Conservation (phyloP, 2,113 vertebrate genomes). For the Pteropus alecto region DNA sequence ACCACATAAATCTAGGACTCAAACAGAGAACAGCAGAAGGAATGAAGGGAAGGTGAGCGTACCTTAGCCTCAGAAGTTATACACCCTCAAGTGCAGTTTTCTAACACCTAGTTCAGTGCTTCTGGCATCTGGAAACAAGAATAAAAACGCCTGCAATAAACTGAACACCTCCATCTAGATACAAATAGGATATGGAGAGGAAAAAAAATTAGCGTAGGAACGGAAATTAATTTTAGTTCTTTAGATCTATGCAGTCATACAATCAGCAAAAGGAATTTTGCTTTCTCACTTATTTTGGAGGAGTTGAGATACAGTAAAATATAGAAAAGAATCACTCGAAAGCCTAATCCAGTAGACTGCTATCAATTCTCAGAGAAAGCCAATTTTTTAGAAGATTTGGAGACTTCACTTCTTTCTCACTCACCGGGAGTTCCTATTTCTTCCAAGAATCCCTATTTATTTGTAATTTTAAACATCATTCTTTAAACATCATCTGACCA, state of each 20-base stretch:
- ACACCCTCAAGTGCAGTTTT: not conserved
- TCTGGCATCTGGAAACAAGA: not conserved
- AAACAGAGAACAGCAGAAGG: not conserved
- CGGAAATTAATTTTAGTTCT: not conserved
- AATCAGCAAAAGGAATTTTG: not conserved
- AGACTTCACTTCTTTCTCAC: not conserved
- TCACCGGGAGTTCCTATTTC: not conserved
- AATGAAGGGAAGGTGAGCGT: not conserved
- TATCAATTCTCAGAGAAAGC: constrained; percentile 13
- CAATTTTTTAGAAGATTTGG: constrained; percentile 2
- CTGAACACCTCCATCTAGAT: not conserved
- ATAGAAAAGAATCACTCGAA: not conserved
- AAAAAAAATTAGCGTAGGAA: not conserved
- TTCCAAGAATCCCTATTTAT: not conserved
- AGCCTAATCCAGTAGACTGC: not conserved
- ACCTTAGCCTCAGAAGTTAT: not conserved
- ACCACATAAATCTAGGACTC: not conserved
- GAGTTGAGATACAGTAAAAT: not conserved
- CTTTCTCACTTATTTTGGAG: not conserved
- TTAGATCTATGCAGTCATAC: not conserved
- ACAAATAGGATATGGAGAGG: not conserved
- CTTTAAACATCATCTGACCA: constrained; percentile 54
- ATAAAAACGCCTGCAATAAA: not conserved
- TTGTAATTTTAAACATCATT: constrained; percentile 17
- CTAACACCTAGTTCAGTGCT: not conserved